Conservation (phyloP, 1,140 invertebrate genomes). For the Drosophila baimaii region DNA sequence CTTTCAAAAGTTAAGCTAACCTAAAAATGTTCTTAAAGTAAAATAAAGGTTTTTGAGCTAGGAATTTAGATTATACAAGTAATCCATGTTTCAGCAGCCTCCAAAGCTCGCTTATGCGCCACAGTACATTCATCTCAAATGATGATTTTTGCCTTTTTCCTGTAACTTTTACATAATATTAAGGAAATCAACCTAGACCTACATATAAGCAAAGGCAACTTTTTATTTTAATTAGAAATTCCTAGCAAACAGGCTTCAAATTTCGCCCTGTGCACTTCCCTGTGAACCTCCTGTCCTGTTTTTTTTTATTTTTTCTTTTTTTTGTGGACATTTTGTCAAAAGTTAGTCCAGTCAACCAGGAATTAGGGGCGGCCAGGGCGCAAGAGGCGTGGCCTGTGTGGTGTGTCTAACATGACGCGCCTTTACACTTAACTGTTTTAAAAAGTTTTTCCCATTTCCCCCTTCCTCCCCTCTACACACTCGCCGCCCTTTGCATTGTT, state of each 20-base stretch:
- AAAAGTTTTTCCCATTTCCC: conserved; percentile 44
- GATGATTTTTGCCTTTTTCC: too few species aligned
- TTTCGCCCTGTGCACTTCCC: not conserved
- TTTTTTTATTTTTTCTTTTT: conserved; percentile 21
- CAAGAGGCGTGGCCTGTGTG: conserved; percentile 51
- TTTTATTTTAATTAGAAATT: not conserved
- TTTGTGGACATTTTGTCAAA: conserved; percentile 74
- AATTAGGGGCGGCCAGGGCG: conserved; percentile 23
- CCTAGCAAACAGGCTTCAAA: not conserved
- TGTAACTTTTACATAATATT: too few species aligned
- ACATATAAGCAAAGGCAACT: too few species aligned
- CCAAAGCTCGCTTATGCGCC: too few species aligned
- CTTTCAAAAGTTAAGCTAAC: not conserved
- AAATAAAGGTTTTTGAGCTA: too few species aligned
- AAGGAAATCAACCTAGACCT: too few species aligned
- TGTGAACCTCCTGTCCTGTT: not conserved
- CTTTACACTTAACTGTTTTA: conserved; percentile 80
- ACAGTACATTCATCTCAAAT: too few species aligned
- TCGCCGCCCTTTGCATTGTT: conserved; percentile 34
- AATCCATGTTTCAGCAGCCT: too few species aligned
- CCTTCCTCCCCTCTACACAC: too few species aligned
- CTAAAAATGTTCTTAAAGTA: not conserved
- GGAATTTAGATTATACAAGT: too few species aligned
- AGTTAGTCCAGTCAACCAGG: conserved; percentile 72
- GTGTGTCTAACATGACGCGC: conserved; percentile 79